A percentile compares a stretch with the other conserved stretches of the same genome.
phyloP scores from a whole-genome alignment of 23 tunicate species.

The Trididemnum miniatum region DNA sequence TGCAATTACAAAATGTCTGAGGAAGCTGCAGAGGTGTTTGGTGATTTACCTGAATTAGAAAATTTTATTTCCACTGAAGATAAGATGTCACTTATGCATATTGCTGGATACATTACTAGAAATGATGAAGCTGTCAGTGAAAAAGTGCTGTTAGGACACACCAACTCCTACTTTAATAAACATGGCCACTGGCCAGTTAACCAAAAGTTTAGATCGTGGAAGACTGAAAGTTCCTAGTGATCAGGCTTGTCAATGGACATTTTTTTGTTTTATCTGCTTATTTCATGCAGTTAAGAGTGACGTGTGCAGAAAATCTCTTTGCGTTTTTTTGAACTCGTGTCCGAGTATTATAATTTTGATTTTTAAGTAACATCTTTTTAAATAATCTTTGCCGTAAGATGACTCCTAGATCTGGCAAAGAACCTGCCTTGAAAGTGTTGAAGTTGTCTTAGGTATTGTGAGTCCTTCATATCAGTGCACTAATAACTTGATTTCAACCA shows the following conservation, averaged over 20 bases:
- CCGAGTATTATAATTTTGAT: neutral
- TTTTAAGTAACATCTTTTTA: neutral
- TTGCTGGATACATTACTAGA: neutral
- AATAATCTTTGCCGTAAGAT: neutral
- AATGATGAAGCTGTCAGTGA: constrained; percentile 4
- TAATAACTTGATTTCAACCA: too few species aligned
- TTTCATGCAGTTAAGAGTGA: constrained; percentile 5
- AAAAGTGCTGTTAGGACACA: neutral
- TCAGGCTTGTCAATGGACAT: neutral
- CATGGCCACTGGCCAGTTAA: neutral
- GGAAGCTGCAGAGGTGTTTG: constrained; percentile 12
- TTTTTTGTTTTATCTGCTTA: neutral
- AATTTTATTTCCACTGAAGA: neutral
- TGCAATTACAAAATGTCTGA: constrained; percentile 4
- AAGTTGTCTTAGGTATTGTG: too few species aligned
- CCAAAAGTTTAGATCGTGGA: constrained; percentile 10
- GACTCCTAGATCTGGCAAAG: constrained; percentile 3
- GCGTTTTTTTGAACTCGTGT: neutral
- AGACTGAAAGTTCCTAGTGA: constrained; percentile 6
- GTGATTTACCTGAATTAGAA: neutral
- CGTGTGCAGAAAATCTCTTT: constrained; percentile 11
- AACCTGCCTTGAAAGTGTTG: constrained; percentile 1
- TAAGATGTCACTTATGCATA: neutral
- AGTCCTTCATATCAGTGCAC: too few species aligned
- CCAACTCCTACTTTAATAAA: neutral